Evolutionary conservation across 2,888 invertebrate species (phyloP).

Genomic region (Hedya salicella): DNA sequence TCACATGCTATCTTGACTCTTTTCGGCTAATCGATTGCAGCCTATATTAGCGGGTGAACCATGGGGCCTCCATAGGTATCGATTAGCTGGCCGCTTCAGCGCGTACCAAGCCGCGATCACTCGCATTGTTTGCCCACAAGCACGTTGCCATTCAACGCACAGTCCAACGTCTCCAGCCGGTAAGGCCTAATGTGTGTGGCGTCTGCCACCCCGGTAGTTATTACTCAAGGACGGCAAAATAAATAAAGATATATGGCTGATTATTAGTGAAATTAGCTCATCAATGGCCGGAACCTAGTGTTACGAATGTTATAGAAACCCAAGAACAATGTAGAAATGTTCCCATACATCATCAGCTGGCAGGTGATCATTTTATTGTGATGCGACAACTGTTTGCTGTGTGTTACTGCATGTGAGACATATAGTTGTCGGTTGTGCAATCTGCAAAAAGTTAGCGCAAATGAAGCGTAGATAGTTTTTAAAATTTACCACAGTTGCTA

Average conservation of each 20-base stretch:
- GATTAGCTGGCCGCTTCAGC: constrained; percentile 56
- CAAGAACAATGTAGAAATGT: constrained; percentile 77
- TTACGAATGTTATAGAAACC: constrained; percentile 53
- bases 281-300: constrained; percentile 51
- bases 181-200: constrained; percentile 67
- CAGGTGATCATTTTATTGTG: constrained; percentile 69
- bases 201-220: constrained; percentile 53
- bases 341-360: constrained; percentile 78
- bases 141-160: constrained; percentile 78
- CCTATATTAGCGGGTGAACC: constrained; percentile 54
- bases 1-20: constrained; percentile 53
- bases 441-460: constrained; percentile 36
- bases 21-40: constrained; percentile 56
- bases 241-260: not conserved
- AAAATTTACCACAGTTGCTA: constrained; percentile 66
- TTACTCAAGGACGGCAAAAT: not conserved
- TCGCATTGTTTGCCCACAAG: constrained; percentile 80
- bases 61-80: constrained; percentile 65
- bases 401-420: constrained; percentile 13
- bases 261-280: constrained; percentile 42
- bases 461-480: constrained; percentile 56
- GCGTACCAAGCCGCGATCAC: constrained; percentile 81
- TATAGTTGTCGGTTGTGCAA: not conserved
- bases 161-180: constrained; percentile 68
- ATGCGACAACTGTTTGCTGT: constrained; percentile 29